Evolutionary conservation across 2,888 invertebrate species (phyloP).

Genomic region (Osmoderma eremita): DNA sequence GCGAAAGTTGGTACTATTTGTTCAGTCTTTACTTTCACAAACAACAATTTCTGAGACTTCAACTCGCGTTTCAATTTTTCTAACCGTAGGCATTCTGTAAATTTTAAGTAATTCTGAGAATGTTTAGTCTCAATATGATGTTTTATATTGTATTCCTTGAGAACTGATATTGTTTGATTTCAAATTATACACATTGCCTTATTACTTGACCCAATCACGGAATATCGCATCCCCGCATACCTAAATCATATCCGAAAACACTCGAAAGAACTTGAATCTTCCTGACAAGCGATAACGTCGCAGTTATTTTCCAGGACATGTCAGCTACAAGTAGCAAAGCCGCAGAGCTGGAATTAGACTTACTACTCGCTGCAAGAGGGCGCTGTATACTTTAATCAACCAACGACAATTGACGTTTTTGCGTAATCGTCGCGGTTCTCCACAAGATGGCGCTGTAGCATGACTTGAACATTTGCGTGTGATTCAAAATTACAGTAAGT

Average conservation of each 20-base stretch:
- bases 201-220: slow-evolving; percentile 46
- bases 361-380: neutral
- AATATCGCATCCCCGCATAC: neutral
- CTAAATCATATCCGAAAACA: no score
- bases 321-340: neutral
- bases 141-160: slow-evolving; percentile 52
- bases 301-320: no score
- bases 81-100: neutral
- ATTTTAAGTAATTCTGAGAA: neutral
- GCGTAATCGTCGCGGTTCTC: neutral
- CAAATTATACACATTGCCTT: slow-evolving; percentile 51
- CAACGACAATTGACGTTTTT: neutral
- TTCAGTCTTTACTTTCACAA: neutral
- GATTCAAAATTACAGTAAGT: neutral
- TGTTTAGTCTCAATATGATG: slow-evolving; percentile 50
- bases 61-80: neutral
- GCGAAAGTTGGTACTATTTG: neutral
- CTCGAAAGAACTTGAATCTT: no score
- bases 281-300: no score
- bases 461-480: neutral
- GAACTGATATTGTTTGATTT: slow-evolving; percentile 50
- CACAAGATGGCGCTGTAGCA: neutral
- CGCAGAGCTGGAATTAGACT: neutral
- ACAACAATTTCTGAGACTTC: neutral
- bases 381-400: neutral